phyloP scores from a whole-genome alignment of 2,797 vertebrate species.

The Lerista edwardsae region DNA sequence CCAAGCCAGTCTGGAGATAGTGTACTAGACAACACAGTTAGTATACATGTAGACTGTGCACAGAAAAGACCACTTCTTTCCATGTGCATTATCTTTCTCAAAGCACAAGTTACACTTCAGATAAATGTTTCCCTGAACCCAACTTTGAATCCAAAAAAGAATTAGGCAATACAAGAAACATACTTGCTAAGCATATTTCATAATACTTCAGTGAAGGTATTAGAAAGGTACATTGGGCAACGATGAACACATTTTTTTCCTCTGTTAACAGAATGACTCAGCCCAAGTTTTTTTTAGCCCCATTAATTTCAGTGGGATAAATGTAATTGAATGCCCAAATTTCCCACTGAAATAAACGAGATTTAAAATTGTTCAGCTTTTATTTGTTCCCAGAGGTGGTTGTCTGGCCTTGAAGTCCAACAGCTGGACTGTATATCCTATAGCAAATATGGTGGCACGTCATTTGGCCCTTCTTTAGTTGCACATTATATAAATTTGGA shows the following conservation, averaged over 20 bases:
- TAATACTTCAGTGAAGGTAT: conserved; percentile 1
- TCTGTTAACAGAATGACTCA: too few species aligned
- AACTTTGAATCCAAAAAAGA: conserved; percentile 34
- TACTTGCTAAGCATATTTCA: conserved; percentile 9
- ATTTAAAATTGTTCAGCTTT: background rate
- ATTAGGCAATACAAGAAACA: background rate
- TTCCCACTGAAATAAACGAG: background rate
- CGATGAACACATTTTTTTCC: background rate
- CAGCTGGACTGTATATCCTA: too few species aligned
- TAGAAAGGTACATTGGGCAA: background rate
- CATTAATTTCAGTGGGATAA: background rate
- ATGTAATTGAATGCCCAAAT: background rate
- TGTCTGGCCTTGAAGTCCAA: too few species aligned
- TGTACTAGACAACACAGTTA: conserved; percentile 53
- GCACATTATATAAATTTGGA: background rate
- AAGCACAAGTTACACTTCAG: conserved; percentile 48
- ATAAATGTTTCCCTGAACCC: conserved; percentile 34
- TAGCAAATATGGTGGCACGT: too few species aligned
- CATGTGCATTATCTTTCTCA: conserved; percentile 26
- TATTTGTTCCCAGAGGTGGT: background rate
- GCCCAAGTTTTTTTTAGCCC: background rate
- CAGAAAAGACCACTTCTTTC: conserved; percentile 44
- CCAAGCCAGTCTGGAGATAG: conserved; percentile 56
- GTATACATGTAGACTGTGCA: conserved; percentile 48
- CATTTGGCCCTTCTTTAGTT: too few species aligned